phyloP scores from a whole-genome alignment of 2,113 vertebrate species.

The Rhineura floridana region DNA sequence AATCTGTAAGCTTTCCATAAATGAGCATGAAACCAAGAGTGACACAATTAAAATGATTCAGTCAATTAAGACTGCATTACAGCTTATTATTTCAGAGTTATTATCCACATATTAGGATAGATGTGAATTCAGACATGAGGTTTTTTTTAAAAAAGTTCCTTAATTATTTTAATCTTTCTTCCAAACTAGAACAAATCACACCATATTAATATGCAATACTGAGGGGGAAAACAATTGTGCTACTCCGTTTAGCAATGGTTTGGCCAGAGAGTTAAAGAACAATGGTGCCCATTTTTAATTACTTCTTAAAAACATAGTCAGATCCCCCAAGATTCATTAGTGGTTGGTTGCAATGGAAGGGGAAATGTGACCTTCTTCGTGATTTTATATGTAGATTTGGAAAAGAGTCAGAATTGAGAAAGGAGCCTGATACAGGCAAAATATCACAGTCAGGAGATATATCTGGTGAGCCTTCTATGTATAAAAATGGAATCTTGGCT shows the following conservation, averaged over 20 bases:
- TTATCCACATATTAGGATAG: background rate
- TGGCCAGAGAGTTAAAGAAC: background rate
- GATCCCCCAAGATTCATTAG: background rate
- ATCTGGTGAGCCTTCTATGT: too few species aligned
- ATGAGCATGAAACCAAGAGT: background rate
- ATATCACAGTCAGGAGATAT: too few species aligned
- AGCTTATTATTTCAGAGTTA: background rate
- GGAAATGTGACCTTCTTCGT: too few species aligned
- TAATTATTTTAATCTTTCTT: background rate
- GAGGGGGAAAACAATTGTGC: background rate
- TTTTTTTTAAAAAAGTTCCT: background rate
- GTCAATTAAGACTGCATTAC: background rate
- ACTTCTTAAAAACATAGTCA: too few species aligned
- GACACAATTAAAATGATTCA: background rate
- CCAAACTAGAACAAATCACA: background rate
- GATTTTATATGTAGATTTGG: too few species aligned
- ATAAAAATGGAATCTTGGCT: too few species aligned
- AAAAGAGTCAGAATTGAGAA: too few species aligned
- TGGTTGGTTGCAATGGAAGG: background rate
- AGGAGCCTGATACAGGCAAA: too few species aligned
- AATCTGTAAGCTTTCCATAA: background rate
- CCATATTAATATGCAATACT: background rate
- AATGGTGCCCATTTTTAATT: background rate
- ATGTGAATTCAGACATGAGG: background rate
- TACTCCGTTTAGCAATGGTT: background rate